Percentiles rank a stretch among this genome's conserved stretches.
These are phyloP conservation scores for Tragopan temminckii DNA, from an alignment of 2,797 vertebrate genomes.

Conservation along the genomic window DNA sequence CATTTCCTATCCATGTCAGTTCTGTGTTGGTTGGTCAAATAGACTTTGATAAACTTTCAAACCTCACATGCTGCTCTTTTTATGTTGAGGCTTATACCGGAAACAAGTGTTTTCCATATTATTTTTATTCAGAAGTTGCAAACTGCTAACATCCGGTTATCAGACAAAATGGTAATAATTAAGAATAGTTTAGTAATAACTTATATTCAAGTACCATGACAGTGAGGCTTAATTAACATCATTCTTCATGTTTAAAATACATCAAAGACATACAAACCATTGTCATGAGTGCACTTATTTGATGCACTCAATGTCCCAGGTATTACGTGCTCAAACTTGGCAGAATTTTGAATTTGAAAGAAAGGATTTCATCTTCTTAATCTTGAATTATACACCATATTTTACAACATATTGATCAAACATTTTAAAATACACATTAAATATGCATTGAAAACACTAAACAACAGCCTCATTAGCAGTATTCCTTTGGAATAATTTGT, in stretches of 20 bases:
- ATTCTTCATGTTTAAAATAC: neutral
- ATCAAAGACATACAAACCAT: neutral
- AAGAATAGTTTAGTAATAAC: neutral
- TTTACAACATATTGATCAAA: neutral
- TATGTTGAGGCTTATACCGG: neutral
- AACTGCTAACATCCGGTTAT: neutral
- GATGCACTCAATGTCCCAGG: accelerated
- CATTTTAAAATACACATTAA: neutral
- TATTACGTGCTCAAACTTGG: neutral
- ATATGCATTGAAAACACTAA: neutral
- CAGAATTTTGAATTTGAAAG: neutral
- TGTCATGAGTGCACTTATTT: neutral
- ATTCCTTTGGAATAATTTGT: neutral
- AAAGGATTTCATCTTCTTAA: neutral
- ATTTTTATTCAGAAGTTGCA: neutral
- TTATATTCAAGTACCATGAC: neutral
- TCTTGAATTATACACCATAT: neutral
- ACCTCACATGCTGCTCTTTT: neutral
- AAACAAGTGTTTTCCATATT: neutral
- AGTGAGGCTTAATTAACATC: neutral
- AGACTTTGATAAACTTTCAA: neutral
- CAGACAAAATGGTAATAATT: neutral
- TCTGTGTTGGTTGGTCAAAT: neutral
- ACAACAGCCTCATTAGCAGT: neutral
- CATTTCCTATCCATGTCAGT: neutral